A percentile compares a stretch with the other conserved stretches of the same genome.
phyloP scores from a whole-genome alignment of 2,797 vertebrate genomes.

The Danionella dracula region DNA sequence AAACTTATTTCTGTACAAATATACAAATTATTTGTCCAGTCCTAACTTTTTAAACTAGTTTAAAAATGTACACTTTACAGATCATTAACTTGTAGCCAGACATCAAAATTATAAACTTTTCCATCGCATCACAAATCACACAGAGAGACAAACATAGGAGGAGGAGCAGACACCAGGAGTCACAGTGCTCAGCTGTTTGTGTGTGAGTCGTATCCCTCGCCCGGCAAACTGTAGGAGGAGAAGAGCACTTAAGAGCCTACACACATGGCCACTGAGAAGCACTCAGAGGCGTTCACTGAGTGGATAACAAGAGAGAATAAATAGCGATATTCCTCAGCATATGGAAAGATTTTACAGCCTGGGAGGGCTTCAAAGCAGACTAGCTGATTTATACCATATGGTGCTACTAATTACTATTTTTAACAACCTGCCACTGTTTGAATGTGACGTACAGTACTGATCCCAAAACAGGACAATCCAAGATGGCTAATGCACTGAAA shows the following conservation, averaged over 20 bases:
- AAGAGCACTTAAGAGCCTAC: constrained; percentile 42
- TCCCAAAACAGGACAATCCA: constrained; percentile 52
- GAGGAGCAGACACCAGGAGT: too few species aligned
- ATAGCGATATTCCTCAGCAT: constrained; percentile 67
- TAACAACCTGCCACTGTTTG: constrained; percentile 47
- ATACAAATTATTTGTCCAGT: too few species aligned
- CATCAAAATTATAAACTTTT: not conserved
- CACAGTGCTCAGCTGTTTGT: not conserved
- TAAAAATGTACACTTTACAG: too few species aligned
- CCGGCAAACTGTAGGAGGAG: constrained; percentile 35
- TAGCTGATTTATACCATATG: constrained; percentile 69
- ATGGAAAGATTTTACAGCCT: constrained; percentile 67
- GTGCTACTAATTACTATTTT: constrained; percentile 73
- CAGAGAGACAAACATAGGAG: not conserved
- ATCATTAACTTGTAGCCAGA: not conserved
- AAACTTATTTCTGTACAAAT: too few species aligned
- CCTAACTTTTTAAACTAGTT: too few species aligned
- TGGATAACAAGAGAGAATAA: constrained; percentile 66
- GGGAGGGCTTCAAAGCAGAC: constrained; percentile 68
- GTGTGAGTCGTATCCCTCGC: not conserved
- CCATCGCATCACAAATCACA: not conserved
- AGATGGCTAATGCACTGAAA: constrained; percentile 40
- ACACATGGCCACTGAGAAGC: not conserved
- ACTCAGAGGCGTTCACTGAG: constrained; percentile 42
- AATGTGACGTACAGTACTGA: constrained; percentile 40